Conservation (phyloP, 1,140 invertebrate species). For the Caenorhabditis briggsae region DNA sequence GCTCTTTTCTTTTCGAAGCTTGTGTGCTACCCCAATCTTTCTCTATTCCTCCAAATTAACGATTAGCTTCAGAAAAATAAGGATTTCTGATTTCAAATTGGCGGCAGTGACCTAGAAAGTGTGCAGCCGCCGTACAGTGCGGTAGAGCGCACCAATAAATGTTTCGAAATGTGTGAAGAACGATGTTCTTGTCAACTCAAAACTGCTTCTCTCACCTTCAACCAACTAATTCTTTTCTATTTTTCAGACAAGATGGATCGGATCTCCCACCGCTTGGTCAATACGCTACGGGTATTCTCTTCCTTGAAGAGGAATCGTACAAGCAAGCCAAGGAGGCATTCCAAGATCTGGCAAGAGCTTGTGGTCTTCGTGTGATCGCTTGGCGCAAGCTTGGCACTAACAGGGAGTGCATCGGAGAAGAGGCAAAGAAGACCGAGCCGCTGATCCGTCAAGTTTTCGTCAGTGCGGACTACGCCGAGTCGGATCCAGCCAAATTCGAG, state of each 20-base stretch:
- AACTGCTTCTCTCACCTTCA: too few species aligned
- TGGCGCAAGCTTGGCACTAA: constrained; percentile 93
- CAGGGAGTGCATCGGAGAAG: constrained; percentile 87
- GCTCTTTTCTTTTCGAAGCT: too few species aligned
- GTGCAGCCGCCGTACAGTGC: too few species aligned
- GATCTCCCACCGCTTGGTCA: constrained; percentile 87
- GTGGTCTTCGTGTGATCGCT: constrained; percentile 83
- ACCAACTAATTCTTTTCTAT: neutral
- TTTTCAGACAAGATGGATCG: constrained; percentile 81
- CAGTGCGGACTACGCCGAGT: constrained; percentile 71
- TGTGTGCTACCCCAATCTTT: too few species aligned
- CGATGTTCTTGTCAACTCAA: too few species aligned
- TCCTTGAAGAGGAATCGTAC: constrained; percentile 88
- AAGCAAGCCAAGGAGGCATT: constrained; percentile 87
- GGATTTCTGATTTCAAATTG: too few species aligned
- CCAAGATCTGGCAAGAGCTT: constrained; percentile 85
- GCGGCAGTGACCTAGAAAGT: too few species aligned
- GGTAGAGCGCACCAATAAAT: too few species aligned
- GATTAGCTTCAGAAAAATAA: too few species aligned
- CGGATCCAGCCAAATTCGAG: constrained; percentile 82
- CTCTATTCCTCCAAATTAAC: too few species aligned
- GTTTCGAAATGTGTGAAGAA: too few species aligned
- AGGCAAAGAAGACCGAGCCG: constrained; percentile 92
- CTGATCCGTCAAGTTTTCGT: constrained; percentile 95
- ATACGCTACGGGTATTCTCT: constrained; percentile 96